Conservation (phyloP, 2,888 invertebrate species). For the Polyommatus icarus region DNA sequence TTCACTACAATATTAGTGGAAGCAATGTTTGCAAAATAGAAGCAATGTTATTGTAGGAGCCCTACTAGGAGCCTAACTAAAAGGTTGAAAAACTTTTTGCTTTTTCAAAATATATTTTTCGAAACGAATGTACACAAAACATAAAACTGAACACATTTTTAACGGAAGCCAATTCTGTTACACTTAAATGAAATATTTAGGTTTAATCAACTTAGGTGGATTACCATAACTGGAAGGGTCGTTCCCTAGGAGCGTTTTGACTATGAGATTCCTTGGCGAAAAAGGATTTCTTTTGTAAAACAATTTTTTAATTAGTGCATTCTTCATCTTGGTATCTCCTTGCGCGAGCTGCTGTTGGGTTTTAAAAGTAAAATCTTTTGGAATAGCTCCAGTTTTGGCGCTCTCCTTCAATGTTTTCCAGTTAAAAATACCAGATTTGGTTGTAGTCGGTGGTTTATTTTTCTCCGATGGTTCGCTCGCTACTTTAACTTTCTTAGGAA, state of each 20-base stretch:
- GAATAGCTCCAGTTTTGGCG: conserved; percentile 48
- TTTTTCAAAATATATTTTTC: neutral
- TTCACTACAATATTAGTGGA: neutral
- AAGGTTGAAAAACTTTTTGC: neutral
- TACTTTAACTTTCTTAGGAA: conserved; percentile 50
- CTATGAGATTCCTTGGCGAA: conserved; percentile 61
- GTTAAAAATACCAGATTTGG: conserved; percentile 47
- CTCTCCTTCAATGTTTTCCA: conserved; percentile 58
- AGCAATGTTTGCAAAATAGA: no score
- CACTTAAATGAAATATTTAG: conserved; percentile 59
- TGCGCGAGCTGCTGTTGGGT: conserved; percentile 56
- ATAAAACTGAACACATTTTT: conserved; percentile 2
- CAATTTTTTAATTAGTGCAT: conserved; percentile 63
- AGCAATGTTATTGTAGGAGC: neutral
- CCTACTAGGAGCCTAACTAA: neutral
- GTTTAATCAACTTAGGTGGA: conserved; percentile 51
- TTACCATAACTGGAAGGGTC: conserved; percentile 61
- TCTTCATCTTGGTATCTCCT: conserved; percentile 60
- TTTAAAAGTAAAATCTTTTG: conserved; percentile 52
- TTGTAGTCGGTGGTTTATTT: conserved; percentile 35
- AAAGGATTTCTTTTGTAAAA: conserved; percentile 69
- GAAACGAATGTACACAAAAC: neutral
- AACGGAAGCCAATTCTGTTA: conserved; percentile 12
- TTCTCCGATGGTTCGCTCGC: conserved; percentile 30
- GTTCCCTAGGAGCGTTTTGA: conserved; percentile 63